Percentiles rank a stretch among this genome's conserved stretches.
phyloP scores from a whole-genome alignment of 1,140 invertebrate species.

The Drosophila nebulosa region DNA sequence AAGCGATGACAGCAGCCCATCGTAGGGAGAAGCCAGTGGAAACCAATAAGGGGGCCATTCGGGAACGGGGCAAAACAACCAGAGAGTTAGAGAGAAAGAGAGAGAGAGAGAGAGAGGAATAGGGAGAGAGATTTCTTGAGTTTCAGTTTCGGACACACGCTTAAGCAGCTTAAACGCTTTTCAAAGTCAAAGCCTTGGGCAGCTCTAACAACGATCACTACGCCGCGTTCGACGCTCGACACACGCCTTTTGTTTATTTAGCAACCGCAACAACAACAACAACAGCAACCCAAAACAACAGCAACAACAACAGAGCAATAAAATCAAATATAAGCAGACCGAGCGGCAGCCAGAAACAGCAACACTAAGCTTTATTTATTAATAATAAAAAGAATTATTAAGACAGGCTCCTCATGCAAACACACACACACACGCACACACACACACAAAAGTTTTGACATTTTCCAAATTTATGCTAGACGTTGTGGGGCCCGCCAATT shows the following conservation, averaged over 20 bases:
- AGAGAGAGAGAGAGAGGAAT: slow-evolving; percentile 12
- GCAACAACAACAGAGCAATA: slow-evolving; percentile 37
- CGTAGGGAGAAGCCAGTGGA: neutral
- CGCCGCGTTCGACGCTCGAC: slow-evolving; percentile 24
- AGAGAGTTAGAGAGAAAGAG: neutral
- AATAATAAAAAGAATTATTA: slow-evolving; percentile 69
- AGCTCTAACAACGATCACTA: slow-evolving; percentile 1
- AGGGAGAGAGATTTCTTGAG: slow-evolving; percentile 33
- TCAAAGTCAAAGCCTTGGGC: slow-evolving; percentile 71
- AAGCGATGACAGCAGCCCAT: slow-evolving; percentile 69
- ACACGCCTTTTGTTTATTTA: slow-evolving; percentile 78
- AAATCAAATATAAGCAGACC: slow-evolving; percentile 69
- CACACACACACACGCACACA: neutral
- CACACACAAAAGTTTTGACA: slow-evolving; percentile 49
- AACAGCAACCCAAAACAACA: slow-evolving; percentile 10
- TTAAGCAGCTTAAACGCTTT: slow-evolving; percentile 73
- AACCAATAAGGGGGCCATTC: neutral
- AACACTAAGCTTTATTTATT: slow-evolving; percentile 70
- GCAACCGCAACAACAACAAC: slow-evolving; percentile 25
- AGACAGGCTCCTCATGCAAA: slow-evolving; percentile 26
- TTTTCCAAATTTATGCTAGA: slow-evolving; percentile 59
- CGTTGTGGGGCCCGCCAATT: slow-evolving; percentile 36
- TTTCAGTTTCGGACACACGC: slow-evolving; percentile 26
- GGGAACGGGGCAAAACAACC: neutral
- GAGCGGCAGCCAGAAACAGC: slow-evolving; percentile 46